Base-by-base conservation (phyloP, 1,140 invertebrate genomes). In the Lysiphlebus fabarum region DNA sequence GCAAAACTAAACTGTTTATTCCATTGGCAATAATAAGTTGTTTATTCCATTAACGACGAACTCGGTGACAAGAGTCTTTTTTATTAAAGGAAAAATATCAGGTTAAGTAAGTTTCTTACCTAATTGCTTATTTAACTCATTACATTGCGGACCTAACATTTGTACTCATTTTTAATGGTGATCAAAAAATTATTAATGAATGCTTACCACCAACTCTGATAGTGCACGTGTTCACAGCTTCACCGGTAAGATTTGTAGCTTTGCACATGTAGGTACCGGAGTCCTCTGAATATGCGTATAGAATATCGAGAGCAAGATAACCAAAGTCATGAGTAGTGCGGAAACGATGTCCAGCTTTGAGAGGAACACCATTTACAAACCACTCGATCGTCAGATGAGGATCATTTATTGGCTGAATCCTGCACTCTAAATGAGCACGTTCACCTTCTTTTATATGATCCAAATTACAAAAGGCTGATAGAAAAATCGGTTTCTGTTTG, bases 241-340 rank as follows among this genome's bases (percentile, higher is more conserved):
- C 91, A 63, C 96, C 96, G 60, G 90, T 87, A 38, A 86, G 85
- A 78, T 98, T 98, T 60, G 87, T 91, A 38, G 95, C 96, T 78
- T 89, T 90, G 78, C 93, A 96, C 86, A 93, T 93, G 75, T 98
- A 98, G 49, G 93, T 94, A 48, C 93, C 93, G 43, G 90, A 91
- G 73, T 98, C 95, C 83, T 98, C 95, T 41, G 92, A 87, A 77
- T 96, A 96, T 45, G 93, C 92, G 78, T 96, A 97, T 11, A 98
- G 80, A 68, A 99, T 92, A 74, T 98, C 95, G 40, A 98, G 80
- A 55, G 93, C 91, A 8, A 98, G 94, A 75, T 93, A 97, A 59
- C 95, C 95, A 81, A 98, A 97, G 73, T 98, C 95, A 70, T 97
- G 93, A 7, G 90, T 92, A 9, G 92, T 94, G 74, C 93, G 93